Conservation (phyloP, 2,113 vertebrate genomes). For the Numida meleagris region DNA sequence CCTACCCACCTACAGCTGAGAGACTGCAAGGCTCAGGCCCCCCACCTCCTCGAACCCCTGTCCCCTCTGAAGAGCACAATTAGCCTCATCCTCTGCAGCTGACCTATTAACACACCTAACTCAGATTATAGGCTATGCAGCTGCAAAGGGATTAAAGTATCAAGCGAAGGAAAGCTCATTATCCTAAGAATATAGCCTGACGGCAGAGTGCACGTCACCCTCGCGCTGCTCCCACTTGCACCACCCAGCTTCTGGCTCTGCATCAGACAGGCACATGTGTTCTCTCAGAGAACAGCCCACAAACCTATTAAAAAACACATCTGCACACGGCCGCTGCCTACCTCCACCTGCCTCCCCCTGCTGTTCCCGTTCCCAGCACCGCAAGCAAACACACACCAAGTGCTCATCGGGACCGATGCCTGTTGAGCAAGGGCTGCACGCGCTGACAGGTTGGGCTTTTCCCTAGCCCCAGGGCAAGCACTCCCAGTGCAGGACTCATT, state of each 20-base stretch:
- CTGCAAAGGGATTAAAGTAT: not conserved
- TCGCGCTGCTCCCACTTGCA: fast-evolving
- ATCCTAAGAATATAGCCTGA: not conserved
- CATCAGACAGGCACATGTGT: fast-evolving
- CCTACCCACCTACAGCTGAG: fast-evolving
- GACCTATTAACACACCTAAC: not conserved
- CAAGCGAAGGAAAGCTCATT: not conserved
- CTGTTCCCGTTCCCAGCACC: fast-evolving
- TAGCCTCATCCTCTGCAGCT: not conserved
- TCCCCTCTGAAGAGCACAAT: not conserved
- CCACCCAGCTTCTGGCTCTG: fast-evolving
- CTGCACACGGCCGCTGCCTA: no score
- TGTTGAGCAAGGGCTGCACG: fast-evolving
- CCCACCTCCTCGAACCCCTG: not conserved
- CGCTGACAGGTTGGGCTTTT: fast-evolving
- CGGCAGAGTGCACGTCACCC: fast-evolving
- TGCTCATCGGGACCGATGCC: not conserved
- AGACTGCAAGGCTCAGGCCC: no score
- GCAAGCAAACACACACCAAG: not conserved
- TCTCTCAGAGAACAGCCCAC: fast-evolving
- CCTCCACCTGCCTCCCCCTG: fast-evolving
- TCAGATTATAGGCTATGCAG: not conserved
- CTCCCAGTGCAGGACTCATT: fast-evolving
- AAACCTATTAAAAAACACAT: not conserved
- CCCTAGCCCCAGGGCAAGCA: not conserved